phyloP scores from a whole-genome alignment of 2,113 vertebrate species.

The Spizaetus ornatus region DNA sequence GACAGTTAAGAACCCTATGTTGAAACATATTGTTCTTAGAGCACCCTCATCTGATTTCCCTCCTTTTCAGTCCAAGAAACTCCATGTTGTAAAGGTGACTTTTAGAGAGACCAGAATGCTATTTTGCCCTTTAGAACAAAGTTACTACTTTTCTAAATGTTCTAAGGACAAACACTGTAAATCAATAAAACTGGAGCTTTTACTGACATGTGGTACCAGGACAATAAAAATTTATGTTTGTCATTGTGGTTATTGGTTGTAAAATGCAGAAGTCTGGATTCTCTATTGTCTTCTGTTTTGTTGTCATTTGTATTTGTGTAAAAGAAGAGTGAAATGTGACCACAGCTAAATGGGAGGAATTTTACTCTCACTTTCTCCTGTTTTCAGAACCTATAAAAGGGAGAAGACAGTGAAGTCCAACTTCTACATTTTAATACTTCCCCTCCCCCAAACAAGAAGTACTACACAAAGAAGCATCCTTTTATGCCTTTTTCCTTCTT shows the following conservation, averaged over 20 bases:
- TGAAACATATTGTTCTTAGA: not conserved
- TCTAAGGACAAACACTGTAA: not conserved
- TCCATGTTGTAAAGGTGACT: not conserved
- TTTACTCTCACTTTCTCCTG: slow-evolving; percentile 30
- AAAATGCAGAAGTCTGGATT: slow-evolving; percentile 20
- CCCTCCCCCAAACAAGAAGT: not conserved
- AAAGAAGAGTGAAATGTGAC: slow-evolving; percentile 39
- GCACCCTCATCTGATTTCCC: not conserved
- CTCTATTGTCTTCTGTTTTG: slow-evolving; percentile 33
- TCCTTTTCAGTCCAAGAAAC: not conserved
- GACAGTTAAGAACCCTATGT: not conserved
- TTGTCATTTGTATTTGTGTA: slow-evolving; percentile 20
- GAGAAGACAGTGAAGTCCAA: not conserved
- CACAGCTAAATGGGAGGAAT: slow-evolving; percentile 28
- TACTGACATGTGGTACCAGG: slow-evolving; percentile 26
- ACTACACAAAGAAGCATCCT: not conserved
- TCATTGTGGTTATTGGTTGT: slow-evolving; percentile 38
- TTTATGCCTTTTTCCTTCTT: not conserved
- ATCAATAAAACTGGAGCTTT: not conserved
- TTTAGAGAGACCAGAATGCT: not conserved
- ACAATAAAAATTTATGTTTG: slow-evolving; percentile 29
- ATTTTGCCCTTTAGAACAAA: not conserved
- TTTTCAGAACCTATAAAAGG: not conserved
- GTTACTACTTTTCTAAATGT: not conserved
- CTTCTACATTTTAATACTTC: not conserved